Evolutionary conservation across 1,140 invertebrate genomes (phyloP).

Genomic region (Scaptomyza graminum): DNA sequence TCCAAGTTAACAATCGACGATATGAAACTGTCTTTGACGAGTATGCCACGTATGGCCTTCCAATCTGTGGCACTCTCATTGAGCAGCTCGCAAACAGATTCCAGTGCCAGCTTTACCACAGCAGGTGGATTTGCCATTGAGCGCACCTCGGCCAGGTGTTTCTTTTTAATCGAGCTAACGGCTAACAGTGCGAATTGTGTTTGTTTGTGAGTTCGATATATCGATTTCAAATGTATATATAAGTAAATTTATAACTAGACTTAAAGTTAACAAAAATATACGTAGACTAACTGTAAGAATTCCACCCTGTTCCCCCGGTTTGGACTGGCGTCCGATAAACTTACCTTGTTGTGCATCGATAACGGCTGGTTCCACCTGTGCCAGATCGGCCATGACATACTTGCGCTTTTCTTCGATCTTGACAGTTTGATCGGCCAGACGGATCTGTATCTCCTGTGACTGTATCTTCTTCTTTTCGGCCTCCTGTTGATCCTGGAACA

Average conservation of each 20-base stretch:
- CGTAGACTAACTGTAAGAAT: neutral
- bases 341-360: slow-evolving; percentile 98
- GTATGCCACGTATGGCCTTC: slow-evolving; percentile 96
- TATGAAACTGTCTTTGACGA: slow-evolving; percentile 99
- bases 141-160: slow-evolving; percentile 96
- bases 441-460: slow-evolving; percentile 98
- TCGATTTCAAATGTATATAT: slow-evolving; percentile 43
- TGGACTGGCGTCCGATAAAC: slow-evolving; percentile 62
- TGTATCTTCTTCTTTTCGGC: slow-evolving; percentile 99
- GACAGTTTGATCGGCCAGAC: slow-evolving; percentile 94
- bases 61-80: slow-evolving; percentile 94
- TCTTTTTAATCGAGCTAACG: slow-evolving; percentile 98
- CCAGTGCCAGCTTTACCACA: slow-evolving; percentile 96
- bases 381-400: slow-evolving; percentile 97
- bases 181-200: slow-evolving; percentile 85
- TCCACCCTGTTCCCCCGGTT: slow-evolving; percentile 2
- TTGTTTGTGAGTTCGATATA: slow-evolving; percentile 25
- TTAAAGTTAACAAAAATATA: slow-evolving; percentile 34
- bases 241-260: slow-evolving; percentile 30
- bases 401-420: slow-evolving; percentile 96
- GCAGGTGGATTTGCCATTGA: slow-evolving; percentile 97
- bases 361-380: slow-evolving; percentile 98
- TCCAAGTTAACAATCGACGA: slow-evolving; percentile 98
- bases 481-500: slow-evolving; percentile 99
- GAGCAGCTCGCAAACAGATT: slow-evolving; percentile 97